Evolutionary conservation across 2,113 vertebrate species (phyloP), one percentile per base, ranked within the genome.

Genomic region (Hippopotamus amphibius): DNA sequence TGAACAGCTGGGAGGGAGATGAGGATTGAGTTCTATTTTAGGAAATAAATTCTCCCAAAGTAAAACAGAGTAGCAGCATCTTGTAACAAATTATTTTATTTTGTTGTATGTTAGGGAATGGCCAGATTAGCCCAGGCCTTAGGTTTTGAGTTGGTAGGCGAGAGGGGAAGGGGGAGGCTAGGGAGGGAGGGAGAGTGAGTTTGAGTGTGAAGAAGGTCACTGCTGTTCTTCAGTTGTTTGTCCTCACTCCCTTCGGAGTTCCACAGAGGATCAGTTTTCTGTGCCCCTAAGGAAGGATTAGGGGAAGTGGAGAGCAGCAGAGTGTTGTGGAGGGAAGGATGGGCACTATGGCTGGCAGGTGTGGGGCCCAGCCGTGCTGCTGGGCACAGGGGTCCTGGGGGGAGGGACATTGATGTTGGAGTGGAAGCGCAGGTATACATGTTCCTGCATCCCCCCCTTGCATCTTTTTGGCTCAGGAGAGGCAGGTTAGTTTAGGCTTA

Each of bases 151-250:
- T 50, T 94, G 37, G 50, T 79, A 66, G 19, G 43, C 65, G 14
- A n/a, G 57, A 6, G n/a, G 46, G 15, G 16, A 0, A 10, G 43
- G 33, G 8, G 19, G 37, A n/a, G 37, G 6, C 14, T 22, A 6
- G 11, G 30, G 57, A 65, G 24, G 55, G 16, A 13, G 1, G 15
- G 9, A 41, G 16, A n/a, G 3, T 24, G 14, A 83, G 53, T 48
- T 21, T 57, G 74, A 21, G 21, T 43, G 13, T 90, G 91, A 68
- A 66, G 59, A 59, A 46, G n/a, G 17, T 43, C 71, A 22, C 48
- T 74, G 59, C 41, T 96, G 13, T 71, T 87, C 48, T 94, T 83
- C 33, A 87, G 13, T 74, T 68, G 57, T n/a, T 94, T 61, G n/a
- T 76, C 48, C 5, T 41, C 4, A 12, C 6, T 95, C 93, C 61